A percentile compares a stretch with the other conserved stretches of the same genome.
Conservation (phyloP, 2,797 vertebrate genomes). For the Agapornis canus region DNA sequence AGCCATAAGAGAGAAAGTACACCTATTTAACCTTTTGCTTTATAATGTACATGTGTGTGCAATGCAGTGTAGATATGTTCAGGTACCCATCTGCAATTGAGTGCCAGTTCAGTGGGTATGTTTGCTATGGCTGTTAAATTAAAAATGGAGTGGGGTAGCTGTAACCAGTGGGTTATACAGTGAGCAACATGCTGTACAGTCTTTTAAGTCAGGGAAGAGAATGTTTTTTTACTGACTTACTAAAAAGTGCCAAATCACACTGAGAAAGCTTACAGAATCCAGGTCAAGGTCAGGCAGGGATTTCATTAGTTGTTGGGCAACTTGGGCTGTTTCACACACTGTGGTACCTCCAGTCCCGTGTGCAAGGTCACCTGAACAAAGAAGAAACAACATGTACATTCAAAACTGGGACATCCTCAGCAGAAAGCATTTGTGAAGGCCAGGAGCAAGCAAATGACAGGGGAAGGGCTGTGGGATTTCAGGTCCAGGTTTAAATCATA, state of each 20-base stretch:
- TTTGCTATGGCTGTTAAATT: slow-evolving; percentile 10
- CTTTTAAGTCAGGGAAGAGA: slow-evolving; percentile 14
- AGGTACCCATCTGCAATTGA: not conserved
- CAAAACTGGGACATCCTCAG: not conserved
- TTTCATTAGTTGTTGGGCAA: slow-evolving; percentile 71
- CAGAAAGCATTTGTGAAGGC: not conserved
- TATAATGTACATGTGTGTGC: not conserved
- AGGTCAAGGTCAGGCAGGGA: not conserved
- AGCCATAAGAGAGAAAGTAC: slow-evolving; percentile 7
- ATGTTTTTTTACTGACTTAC: not conserved
- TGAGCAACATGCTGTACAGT: slow-evolving; percentile 2
- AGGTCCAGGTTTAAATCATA: not conserved
- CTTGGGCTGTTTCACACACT: slow-evolving; percentile 79
- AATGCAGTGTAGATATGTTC: not conserved
- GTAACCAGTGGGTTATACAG: not conserved
- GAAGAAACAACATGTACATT: not conserved
- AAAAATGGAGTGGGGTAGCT: not conserved
- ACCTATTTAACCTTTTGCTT: not conserved
- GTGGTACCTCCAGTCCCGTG: slow-evolving; percentile 92
- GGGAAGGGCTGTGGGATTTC: not conserved
- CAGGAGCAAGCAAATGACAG: not conserved
- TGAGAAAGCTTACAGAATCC: slow-evolving; percentile 52
- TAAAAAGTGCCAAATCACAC: slow-evolving; percentile 21
- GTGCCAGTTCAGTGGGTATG: not conserved
- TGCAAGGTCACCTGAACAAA: slow-evolving; percentile 89